Evolutionary conservation across 2,888 invertebrate genomes (phyloP), one percentile per base, ranked within the genome.

Genomic region (Druceiella hillmani): DNA sequence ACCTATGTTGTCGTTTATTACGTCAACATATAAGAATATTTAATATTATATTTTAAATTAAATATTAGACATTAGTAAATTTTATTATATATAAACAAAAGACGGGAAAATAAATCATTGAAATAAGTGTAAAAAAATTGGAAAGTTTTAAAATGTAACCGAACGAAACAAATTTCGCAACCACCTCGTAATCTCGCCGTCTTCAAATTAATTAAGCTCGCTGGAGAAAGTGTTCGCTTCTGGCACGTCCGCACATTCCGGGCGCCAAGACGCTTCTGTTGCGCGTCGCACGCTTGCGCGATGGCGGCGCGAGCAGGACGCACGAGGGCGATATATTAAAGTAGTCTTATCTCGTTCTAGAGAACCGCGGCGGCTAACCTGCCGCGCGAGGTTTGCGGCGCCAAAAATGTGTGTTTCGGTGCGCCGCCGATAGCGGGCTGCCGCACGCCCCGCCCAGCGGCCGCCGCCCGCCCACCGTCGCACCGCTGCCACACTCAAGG

Each of bases 401-500:
- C 69, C 63, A 69, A 68, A 71, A 71, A 71, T 71, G 70, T 71
- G 70, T 71, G 71, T 71, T 70, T 71, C 70, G 71, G 71, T 70
- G 70, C 67, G 69, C 70, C 71, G 69, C 67, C 64, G 44, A 38
- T 7, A 3, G 9, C 25, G 25, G 4, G 65, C 66, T n/a, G n/a
- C n/a, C 67, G 68, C 67, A 57, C 64, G 54, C 66, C 68, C 68
- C 61, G 67, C 58, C 58, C 54, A 61, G 29, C 62, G 58, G 58
- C 56, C 10, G n/a, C 12, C 13, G 58, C 61, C 55, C n/a, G n/a
- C n/a, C n/a, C n/a, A n/a, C 58, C 62, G 60, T 59, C 61, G 59
- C 53, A 52, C 48, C 34, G 38, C 55, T n/a, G 33, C 55, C 50
- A 50, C 57, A 49, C 57, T 58, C 54, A 53, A 61, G 52, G 59